Evolutionary conservation across 1,140 invertebrate species (phyloP).

Genomic region (Ceratitis capitata): DNA sequence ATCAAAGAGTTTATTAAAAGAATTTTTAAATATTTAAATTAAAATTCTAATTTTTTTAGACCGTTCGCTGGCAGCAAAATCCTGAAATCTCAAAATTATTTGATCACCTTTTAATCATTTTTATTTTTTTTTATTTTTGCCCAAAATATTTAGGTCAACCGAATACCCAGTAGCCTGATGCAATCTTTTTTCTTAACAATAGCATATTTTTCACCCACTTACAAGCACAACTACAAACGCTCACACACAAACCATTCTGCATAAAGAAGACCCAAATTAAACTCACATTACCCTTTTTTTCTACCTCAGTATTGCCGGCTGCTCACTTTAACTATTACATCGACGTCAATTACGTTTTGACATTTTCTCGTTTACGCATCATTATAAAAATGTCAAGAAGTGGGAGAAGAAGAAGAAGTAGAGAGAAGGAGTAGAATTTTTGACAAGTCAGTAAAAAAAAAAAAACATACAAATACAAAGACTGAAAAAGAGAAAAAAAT

Average conservation of each 20-base stretch:
- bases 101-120: neutral
- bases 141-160: neutral
- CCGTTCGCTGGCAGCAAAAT: neutral
- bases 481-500: neutral
- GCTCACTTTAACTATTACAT: conserved; percentile 23
- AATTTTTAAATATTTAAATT: no score
- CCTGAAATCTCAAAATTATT: neutral
- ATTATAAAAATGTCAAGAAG: conserved; percentile 25
- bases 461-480: neutral
- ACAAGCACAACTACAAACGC: neutral
- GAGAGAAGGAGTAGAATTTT: no score
- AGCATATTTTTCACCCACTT: neutral
- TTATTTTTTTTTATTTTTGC: no score
- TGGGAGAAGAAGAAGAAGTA: no score
- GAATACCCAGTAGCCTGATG: neutral
- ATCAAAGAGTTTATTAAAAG: no score
- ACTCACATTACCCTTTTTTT: neutral
- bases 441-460: neutral
- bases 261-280: neutral
- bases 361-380: conserved; percentile 27
- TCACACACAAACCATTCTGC: neutral
- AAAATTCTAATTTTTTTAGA: no score
- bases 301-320: neutral
- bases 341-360: conserved; percentile 26
- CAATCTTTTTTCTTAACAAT: neutral